Conservation (phyloP, 1,140 invertebrate genomes). For the Ips typographus region DNA sequence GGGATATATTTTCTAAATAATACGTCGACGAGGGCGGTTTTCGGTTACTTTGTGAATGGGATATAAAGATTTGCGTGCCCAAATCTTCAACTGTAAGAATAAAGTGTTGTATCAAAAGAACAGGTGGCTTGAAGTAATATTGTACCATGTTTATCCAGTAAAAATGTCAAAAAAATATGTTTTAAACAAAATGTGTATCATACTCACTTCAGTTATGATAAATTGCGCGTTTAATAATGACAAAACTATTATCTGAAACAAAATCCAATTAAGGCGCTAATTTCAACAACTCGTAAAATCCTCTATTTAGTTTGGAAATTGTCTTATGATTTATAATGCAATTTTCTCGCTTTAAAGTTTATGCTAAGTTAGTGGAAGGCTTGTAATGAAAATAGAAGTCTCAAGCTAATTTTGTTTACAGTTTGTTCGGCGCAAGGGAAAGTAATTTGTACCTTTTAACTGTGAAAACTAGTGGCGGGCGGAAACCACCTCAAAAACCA, state of each 20-base stretch:
- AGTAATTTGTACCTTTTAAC: not conserved
- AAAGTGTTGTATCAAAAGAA: too few relatives aligned
- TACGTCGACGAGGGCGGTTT: not conserved
- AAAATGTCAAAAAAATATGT: too few relatives aligned
- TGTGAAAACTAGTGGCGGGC: too few relatives aligned
- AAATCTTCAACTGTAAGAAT: too few relatives aligned
- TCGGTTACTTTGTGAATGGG: not conserved
- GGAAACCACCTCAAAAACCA: too few relatives aligned
- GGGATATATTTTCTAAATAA: slow-evolving; percentile 20
- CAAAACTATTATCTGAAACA: not conserved
- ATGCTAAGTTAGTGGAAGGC: slow-evolving; percentile 5
- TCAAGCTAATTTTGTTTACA: slow-evolving; percentile 3
- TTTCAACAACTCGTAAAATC: slow-evolving; percentile 10
- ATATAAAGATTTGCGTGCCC: too few relatives aligned
- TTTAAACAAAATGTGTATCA: too few relatives aligned
- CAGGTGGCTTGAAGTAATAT: too few relatives aligned
- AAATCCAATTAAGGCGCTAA: slow-evolving; percentile 7
- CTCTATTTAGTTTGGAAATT: slow-evolving; percentile 11
- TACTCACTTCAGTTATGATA: too few relatives aligned
- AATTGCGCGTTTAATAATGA: too few relatives aligned
- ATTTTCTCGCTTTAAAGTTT: slow-evolving; percentile 8
- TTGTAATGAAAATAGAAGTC: slow-evolving; percentile 10
- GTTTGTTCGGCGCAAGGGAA: not conserved
- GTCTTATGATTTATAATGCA: slow-evolving; percentile 15
- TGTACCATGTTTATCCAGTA: too few relatives aligned